Percentiles rank a stretch among this genome's conserved stretches.
Conservation (phyloP, 2,797 vertebrate genomes). For the Spea hammondii region DNA sequence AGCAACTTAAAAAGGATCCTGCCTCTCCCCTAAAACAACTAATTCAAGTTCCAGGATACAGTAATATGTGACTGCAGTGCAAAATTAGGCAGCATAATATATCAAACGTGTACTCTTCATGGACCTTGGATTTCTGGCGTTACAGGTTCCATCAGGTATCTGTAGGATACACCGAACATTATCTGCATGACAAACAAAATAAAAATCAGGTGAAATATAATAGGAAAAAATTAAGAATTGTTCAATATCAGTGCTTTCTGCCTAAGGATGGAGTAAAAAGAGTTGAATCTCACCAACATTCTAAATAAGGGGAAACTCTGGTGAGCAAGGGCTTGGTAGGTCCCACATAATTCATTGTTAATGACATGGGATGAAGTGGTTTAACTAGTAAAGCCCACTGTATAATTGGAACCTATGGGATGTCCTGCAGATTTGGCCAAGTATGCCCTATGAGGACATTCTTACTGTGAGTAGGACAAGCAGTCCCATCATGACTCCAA, state of each 20-base stretch:
- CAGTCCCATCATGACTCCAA: constrained; percentile 80
- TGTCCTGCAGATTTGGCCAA: no score
- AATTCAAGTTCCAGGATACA: not conserved
- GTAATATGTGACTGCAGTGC: not conserved
- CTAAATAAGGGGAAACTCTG: no score
- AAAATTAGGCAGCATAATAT: not conserved
- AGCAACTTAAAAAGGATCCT: not conserved
- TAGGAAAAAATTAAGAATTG: no score
- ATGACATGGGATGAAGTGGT: no score
- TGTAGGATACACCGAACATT: constrained; percentile 74
- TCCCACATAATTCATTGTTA: no score
- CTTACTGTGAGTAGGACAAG: constrained; percentile 74
- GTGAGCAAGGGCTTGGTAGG: no score
- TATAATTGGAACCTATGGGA: no score
- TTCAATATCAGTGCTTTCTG: no score
- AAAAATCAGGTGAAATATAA: not conserved
- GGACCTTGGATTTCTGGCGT: not conserved
- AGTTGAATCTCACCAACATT: no score
- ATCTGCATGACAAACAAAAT: constrained; percentile 58
- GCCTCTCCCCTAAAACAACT: not conserved
- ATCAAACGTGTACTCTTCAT: not conserved
- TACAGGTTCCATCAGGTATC: constrained; percentile 68
- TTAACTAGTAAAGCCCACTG: no score
- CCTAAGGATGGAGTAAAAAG: no score
- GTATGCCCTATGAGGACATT: not conserved